Conservation (phyloP, 1,140 invertebrate species). For the Apis mellifera region Amel_HAv3.1 CM009932.2:3252501-3253000, state of each 20-base stretch:
- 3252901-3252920: background rate
- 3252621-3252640: conserved; percentile 48
- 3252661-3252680: conserved; percentile 65
- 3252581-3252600: conserved; percentile 63
- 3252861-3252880: conserved; percentile 17
- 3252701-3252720: conserved; percentile 23
- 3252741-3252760: too few relatives aligned
- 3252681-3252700: conserved; percentile 60
- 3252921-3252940: background rate
- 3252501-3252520: background rate
- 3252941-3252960: too few relatives aligned
- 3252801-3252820: conserved; percentile 53
- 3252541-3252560: conserved; percentile 11
- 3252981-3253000: too few relatives aligned
- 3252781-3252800: background rate
- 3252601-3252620: conserved; percentile 64
- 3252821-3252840: conserved; percentile 24
- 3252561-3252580: conserved; percentile 66
- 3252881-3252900: background rate
- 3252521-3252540: conserved; percentile 28
- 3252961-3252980: background rate
- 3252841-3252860: conserved; percentile 21
- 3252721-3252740: background rate
- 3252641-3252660: conserved; percentile 57
- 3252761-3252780: background rate